Conservation (phyloP, 2,888 invertebrate species). For the Leucophenga maculata region DNA sequence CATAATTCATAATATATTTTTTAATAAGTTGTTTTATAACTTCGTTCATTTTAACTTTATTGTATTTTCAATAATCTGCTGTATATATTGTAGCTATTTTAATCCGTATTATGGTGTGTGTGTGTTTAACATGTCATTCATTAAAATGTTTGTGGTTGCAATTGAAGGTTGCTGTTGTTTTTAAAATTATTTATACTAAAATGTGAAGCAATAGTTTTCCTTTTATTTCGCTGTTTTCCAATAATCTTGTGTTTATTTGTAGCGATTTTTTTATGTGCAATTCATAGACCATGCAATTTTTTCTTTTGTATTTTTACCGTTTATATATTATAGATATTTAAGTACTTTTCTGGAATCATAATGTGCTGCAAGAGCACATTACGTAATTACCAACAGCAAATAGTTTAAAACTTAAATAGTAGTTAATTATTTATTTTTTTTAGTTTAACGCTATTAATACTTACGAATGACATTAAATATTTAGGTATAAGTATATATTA, state of each 20-base stretch:
- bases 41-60: not conserved
- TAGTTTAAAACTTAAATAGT: conserved; percentile 54
- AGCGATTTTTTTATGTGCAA: not conserved
- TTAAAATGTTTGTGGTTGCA: no score
- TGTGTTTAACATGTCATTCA: no score
- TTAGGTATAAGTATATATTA: not conserved
- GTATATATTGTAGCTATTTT: no score
- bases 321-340: not conserved
- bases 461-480: conserved; percentile 42
- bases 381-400: not conserved
- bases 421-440: conserved; percentile 29
- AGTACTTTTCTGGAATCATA: conserved; percentile 7
- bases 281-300: not conserved
- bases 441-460: conserved; percentile 27
- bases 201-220: conserved; percentile 8
- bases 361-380: conserved; percentile 2
- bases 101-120: no score
- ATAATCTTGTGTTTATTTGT: not conserved
- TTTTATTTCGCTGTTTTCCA: not conserved
- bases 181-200: not conserved
- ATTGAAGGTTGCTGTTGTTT: not conserved
- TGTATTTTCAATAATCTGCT: no score
- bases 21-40: not conserved
- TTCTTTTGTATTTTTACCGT: not conserved
- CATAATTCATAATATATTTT: no score